phyloP scores from a whole-genome alignment of 1,140 invertebrate species.

The Macrosteles quadrilineatus region DNA sequence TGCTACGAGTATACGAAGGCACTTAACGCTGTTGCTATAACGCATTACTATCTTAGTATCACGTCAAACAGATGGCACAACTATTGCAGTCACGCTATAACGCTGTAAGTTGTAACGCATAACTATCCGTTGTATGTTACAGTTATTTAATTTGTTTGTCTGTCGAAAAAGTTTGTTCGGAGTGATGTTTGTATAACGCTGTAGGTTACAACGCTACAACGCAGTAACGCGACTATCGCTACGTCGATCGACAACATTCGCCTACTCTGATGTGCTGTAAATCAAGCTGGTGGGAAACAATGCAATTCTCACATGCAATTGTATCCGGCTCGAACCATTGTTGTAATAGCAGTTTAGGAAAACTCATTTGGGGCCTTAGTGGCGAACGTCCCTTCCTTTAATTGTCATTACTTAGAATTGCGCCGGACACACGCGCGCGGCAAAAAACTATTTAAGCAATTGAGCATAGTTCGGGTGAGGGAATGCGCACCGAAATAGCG shows the following conservation, averaged over 20 bases:
- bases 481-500: conserved; percentile 10
- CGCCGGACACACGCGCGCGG: not conserved
- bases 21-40: too few species aligned
- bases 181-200: too few species aligned
- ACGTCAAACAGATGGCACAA: too few species aligned
- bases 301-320: not conserved
- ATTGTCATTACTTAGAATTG: conserved; percentile 25
- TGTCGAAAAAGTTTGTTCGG: too few species aligned
- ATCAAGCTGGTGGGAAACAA: not conserved
- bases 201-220: too few species aligned
- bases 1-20: too few species aligned
- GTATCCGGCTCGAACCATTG: conserved; percentile 3
- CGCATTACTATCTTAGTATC: too few species aligned
- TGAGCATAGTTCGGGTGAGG: conserved; percentile 22
- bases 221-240: not conserved
- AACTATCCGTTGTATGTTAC: too few species aligned
- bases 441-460: conserved; percentile 27
- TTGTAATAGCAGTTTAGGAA: conserved; percentile 24
- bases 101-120: too few species aligned
- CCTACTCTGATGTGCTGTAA: not conserved
- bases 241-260: too few species aligned
- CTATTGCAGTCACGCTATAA: too few species aligned
- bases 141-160: too few species aligned
- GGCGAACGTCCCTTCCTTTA: conserved; percentile 11
- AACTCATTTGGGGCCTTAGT: conserved; percentile 7